These are phyloP conservation scores for Crotalus helleri DNA, from an alignment of 2,113 vertebrate species.

Conservation along the genomic window DNA sequence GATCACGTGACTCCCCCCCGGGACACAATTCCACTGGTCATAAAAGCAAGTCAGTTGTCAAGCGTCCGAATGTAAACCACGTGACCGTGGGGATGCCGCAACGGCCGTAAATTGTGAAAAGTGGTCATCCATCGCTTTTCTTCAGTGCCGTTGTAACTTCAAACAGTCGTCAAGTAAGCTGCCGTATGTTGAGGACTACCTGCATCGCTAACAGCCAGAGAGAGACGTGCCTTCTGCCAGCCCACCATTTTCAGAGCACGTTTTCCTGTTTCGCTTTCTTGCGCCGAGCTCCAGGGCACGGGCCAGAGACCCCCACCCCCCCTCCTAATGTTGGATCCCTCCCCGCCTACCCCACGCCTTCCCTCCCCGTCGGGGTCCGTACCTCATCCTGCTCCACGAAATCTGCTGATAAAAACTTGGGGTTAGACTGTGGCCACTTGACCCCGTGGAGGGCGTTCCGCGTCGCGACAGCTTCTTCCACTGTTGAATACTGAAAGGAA, in stretches of 20 bases:
- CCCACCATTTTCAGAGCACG: background rate
- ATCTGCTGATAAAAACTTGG: conserved; percentile 86
- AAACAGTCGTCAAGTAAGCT: background rate
- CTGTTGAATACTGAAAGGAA: conserved; percentile 73
- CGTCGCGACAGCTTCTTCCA: conserved; percentile 82
- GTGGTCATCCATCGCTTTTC: too few relatives aligned
- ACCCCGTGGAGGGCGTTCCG: conserved; percentile 84
- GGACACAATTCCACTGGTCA: background rate
- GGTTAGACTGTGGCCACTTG: conserved; percentile 89
- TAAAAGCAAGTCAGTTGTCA: background rate
- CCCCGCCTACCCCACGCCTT: background rate
- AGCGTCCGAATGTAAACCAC: too few relatives aligned
- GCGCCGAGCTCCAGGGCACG: too few relatives aligned
- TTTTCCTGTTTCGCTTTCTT: background rate
- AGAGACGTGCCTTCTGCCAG: background rate
- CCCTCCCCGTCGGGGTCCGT: conserved; percentile 1
- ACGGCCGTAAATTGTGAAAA: too few relatives aligned
- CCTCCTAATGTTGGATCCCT: background rate
- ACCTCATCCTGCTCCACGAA: conserved; percentile 89
- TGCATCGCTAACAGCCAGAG: background rate
- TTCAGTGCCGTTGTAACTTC: too few relatives aligned
- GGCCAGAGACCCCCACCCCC: too few relatives aligned
- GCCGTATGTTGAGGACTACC: background rate
- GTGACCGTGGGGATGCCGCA: too few relatives aligned
- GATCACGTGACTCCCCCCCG: background rate